These are phyloP conservation scores for human (Homo sapiens) DNA, from an alignment of 2,113 vertebrate genomes.

Conservation along the genomic window GRCh38 chr14:61404001-61404500, in stretches of 20 bases:
- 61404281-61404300: background rate
- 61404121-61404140: background rate
- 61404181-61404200: background rate
- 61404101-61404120: background rate
- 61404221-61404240: background rate
- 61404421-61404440: background rate
- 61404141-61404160: background rate
- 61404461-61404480: background rate
- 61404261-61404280: background rate
- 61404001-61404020: background rate
- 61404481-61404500: background rate
- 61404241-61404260: accelerated
- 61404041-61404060: background rate
- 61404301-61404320: background rate
- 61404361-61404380: constrained; percentile 25
- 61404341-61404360: background rate
- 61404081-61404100: background rate
- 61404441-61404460: too few relatives aligned
- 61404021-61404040: background rate
- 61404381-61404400: background rate
- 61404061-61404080: background rate
- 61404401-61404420: background rate
- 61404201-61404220: background rate
- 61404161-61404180: background rate
- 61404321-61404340: background rate